Evolutionary conservation across 2,797 vertebrate genomes (phyloP).

Genomic region (Arrhamphus sclerolepis): DNA sequence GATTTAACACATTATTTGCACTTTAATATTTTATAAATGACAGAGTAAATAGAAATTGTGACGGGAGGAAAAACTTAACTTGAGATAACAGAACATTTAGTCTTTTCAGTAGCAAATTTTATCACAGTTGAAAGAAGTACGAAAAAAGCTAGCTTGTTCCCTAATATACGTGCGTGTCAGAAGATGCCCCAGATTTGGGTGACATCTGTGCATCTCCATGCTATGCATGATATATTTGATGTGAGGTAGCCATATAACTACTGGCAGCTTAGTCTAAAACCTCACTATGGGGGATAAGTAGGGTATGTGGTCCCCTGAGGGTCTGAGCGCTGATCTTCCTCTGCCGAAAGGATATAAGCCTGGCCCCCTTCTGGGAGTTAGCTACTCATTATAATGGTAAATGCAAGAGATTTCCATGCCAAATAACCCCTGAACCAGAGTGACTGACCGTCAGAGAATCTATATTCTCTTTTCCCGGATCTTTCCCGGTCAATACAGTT

Average conservation of each 20-base stretch:
- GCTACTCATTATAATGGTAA: conserved; percentile 35
- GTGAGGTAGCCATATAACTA: conserved; percentile 38
- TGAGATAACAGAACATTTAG: background rate
- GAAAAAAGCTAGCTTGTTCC: too few relatives aligned
- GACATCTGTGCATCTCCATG: conserved; percentile 35
- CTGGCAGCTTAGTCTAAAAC: conserved; percentile 40
- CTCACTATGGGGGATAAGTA: conserved; percentile 47
- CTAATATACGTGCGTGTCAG: conserved; percentile 43
- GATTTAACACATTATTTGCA: too few relatives aligned
- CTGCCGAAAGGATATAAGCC: conserved; percentile 35
- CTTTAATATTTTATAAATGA: too few relatives aligned
- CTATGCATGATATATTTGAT: conserved; percentile 34
- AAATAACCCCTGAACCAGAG: conserved; percentile 53
- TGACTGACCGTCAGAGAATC: conserved; percentile 25
- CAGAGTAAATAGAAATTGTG: background rate
- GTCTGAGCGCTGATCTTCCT: conserved; percentile 45
- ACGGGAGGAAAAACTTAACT: background rate
- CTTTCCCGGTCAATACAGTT: conserved; percentile 81
- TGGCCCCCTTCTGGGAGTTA: conserved; percentile 40
- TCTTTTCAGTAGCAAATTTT: background rate
- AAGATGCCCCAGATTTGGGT: conserved; percentile 55
- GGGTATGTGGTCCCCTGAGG: conserved; percentile 51
- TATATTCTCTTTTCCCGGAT: conserved; percentile 34
- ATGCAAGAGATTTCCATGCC: conserved; percentile 40
- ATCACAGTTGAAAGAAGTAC: conserved; percentile 9